Evolutionary conservation across 2,113 vertebrate species (phyloP).

Genomic region (Gnathonemus echidnorhynchus): DNA sequence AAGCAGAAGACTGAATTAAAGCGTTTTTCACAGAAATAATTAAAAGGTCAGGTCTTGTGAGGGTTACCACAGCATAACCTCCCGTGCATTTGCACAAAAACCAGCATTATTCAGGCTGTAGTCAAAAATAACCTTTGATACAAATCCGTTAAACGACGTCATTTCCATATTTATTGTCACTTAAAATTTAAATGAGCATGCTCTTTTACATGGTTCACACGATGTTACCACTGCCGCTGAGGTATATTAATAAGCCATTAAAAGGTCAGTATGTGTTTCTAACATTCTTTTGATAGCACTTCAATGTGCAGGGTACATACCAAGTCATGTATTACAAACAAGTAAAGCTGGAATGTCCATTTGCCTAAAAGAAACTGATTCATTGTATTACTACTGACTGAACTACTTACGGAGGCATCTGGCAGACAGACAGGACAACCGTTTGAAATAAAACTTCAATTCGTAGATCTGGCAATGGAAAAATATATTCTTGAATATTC

Average conservation of each 20-base stretch:
- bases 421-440: background rate
- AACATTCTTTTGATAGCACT: background rate
- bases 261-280: background rate
- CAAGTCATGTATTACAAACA: background rate
- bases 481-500: background rate
- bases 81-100: background rate
- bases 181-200: background rate
- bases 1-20: background rate
- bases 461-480: background rate
- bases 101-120: background rate
- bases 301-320: background rate
- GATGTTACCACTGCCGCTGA: background rate
- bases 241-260: background rate
- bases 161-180: background rate
- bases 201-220: background rate
- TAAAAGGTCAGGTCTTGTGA: background rate
- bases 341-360: background rate
- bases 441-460: background rate
- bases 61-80: background rate
- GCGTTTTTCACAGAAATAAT: background rate
- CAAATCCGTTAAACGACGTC: background rate
- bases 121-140: conserved; percentile 5
- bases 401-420: background rate
- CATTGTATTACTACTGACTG: background rate
- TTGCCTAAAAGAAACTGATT: background rate